Evolutionary conservation across 2,888 invertebrate genomes (phyloP), one percentile per base, ranked within the genome.

Genomic region (Mythimna lalbum): DNA sequence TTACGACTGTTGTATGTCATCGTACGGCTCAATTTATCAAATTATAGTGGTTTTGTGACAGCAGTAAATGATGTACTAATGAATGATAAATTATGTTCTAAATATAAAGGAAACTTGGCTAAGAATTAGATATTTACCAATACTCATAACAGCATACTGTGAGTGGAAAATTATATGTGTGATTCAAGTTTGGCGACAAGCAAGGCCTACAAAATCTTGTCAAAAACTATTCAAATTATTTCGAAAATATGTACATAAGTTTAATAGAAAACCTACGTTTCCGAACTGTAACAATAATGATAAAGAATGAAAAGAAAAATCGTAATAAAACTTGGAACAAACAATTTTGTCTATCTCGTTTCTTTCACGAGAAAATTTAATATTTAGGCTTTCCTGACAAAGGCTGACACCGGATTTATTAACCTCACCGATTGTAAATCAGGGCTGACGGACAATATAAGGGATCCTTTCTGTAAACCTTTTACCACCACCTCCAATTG

Each of bases 1-100:
- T 64, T 76, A 62, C 71, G 73, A 80, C 76, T 71, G 76, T 81
- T 85, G 78, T 80, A 61, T 81, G 78, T 82, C 67, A 62, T 33
- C 23, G 19, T 47, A 27, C 31, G 10, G 52, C 52, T 67, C 57
- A 59, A 56, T 56, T 55, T 63, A 59, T 61, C 33, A 53, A 65
- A 66, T 56, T 75, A 63, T 60, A 75, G 61, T 63, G 23, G 53
- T 70, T 66, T 43, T 55, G 43, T 66, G 63, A 60, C 78, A 71
- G 72, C 77, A 69, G 73, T 73, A 81, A 77, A 81, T 69, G 36
- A 75, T 65, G 57, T 63, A 36, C 57, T 36, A 69, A 80, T 75
- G 36, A 69, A 80, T 65, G 47, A 67, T 63, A 70, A 50, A 70
- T 76, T 50, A 31, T 52, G 27, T 63, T 67, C 74, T 67, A 64